phyloP scores from a whole-genome alignment of 1,140 invertebrate genomes.

The Ips typographus region DNA sequence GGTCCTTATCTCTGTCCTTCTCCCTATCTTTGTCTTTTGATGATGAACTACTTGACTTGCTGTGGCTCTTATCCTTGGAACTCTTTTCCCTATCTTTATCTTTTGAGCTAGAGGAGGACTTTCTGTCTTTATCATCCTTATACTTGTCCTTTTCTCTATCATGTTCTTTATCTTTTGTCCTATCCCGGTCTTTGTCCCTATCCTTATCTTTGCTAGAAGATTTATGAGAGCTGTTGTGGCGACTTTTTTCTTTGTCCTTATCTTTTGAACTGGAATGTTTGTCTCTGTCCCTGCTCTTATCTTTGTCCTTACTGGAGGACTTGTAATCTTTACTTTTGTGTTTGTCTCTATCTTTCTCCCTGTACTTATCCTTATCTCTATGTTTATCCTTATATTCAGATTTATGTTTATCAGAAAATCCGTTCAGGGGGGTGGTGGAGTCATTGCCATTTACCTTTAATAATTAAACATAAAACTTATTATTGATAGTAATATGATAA shows the following conservation, averaged over 20 bases:
- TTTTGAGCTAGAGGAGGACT: conserved; percentile 39
- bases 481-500: too few species aligned
- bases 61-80: conserved; percentile 51
- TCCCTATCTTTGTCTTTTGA: conserved; percentile 47
- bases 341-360: conserved; percentile 58
- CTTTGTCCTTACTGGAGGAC: conserved; percentile 55
- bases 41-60: background rate
- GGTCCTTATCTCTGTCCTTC: conserved; percentile 57
- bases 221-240: conserved; percentile 57
- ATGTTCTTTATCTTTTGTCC: conserved; percentile 27
- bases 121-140: conserved; percentile 52
- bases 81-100: conserved; percentile 47
- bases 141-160: conserved; percentile 43
- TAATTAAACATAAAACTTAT: background rate
- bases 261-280: conserved; percentile 52
- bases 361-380: conserved; percentile 61
- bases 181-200: conserved; percentile 50
- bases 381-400: conserved; percentile 71
- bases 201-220: conserved; percentile 62
- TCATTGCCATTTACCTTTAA: too few species aligned
- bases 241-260: conserved; percentile 53
- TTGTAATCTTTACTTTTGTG: conserved; percentile 66
- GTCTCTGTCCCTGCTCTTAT: conserved; percentile 49
- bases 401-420: conserved; percentile 68
- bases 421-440: conserved; percentile 54